phyloP scores from a whole-genome alignment of 2,888 invertebrate genomes.

The Plebejus melissa region DNA sequence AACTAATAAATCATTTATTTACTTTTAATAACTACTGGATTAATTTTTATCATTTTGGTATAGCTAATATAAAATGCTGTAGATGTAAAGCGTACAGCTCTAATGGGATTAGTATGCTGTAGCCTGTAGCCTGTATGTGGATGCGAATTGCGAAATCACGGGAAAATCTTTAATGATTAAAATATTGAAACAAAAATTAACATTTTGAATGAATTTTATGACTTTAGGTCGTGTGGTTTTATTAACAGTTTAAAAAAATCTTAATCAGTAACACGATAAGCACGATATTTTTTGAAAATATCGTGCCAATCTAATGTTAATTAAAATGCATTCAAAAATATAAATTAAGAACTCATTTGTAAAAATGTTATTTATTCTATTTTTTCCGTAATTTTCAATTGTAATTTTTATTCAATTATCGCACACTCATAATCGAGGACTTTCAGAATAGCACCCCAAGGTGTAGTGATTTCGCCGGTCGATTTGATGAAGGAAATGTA shows the following conservation, averaged over 20 bases:
- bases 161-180: not conserved
- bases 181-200: not conserved
- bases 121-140: no score
- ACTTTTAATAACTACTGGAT: no score
- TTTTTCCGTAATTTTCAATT: not conserved
- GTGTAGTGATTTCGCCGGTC: constrained; percentile 60
- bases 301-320: not conserved
- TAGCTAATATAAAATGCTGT: no score
- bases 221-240: not conserved
- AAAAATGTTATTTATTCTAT: not conserved
- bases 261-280: not conserved
- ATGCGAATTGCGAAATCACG: no score
- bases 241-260: not conserved
- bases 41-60: no score
- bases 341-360: not conserved
- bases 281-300: not conserved
- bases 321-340: not conserved
- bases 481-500: constrained; percentile 52
- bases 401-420: not conserved
- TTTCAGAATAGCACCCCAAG: constrained; percentile 45
- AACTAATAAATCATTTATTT: not conserved
- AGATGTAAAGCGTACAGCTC: no score
- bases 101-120: no score
- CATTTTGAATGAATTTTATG: not conserved
- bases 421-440: constrained; percentile 4